phyloP scores from a whole-genome alignment of 2,113 vertebrate genomes.

The Motacilla tschutschensis region DNA sequence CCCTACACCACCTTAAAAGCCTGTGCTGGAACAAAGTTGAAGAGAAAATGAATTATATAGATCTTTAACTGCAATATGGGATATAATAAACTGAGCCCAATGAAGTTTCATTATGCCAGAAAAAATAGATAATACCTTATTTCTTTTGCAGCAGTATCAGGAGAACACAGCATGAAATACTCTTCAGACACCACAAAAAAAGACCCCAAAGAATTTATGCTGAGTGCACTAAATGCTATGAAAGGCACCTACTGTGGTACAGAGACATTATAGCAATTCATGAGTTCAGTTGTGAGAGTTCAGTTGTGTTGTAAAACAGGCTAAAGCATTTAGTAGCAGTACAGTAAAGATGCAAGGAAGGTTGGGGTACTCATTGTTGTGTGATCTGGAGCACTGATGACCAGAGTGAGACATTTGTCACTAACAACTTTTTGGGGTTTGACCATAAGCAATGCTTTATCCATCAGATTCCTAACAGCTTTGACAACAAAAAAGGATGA shows the following conservation, averaged over 20 bases:
- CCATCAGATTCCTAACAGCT: neutral
- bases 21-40: neutral
- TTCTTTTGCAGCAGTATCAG: neutral
- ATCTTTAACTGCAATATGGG: neutral
- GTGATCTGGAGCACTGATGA: neutral
- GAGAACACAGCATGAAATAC: neutral
- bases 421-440: neutral
- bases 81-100: neutral
- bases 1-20: neutral
- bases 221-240: neutral
- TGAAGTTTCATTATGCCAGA: neutral
- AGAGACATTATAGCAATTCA: neutral
- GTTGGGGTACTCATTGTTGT: neutral
- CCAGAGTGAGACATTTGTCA: neutral
- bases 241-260: neutral
- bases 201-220: neutral
- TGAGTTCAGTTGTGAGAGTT: neutral
- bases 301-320: neutral
- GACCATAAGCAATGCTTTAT: neutral
- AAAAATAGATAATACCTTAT: neutral
- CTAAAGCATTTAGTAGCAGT: neutral
- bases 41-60: neutral
- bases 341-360: neutral
- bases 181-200: neutral
- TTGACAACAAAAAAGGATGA: neutral